A percentile compares a stretch with the other conserved stretches of the same genome.
Evolutionary conservation across 2,888 invertebrate species (phyloP).

Genomic region (Boloria selene): DNA sequence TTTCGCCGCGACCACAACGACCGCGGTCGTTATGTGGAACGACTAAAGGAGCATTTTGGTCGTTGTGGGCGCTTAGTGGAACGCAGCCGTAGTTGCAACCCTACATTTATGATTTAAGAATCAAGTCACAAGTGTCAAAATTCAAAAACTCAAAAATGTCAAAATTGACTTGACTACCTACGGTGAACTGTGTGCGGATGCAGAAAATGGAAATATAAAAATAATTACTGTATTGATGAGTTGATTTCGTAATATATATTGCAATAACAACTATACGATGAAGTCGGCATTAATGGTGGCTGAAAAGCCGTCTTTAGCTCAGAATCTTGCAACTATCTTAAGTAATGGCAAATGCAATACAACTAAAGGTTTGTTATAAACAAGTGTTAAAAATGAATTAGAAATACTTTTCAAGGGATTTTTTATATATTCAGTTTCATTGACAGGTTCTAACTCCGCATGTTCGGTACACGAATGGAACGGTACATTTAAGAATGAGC

Average conservation of each 20-base stretch:
- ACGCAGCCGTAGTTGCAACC: no score
- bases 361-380: conserved; percentile 85
- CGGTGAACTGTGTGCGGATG: background rate
- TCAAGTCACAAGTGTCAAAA: no score
- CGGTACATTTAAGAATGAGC: conserved; percentile 88
- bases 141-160: no score
- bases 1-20: no score
- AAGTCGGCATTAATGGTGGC: conserved; percentile 97
- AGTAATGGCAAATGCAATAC: conserved; percentile 91
- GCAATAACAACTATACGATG: conserved; percentile 76
- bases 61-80: no score
- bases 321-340: conserved; percentile 95
- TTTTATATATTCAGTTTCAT: background rate
- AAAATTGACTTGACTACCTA: background rate
- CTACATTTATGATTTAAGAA: no score
- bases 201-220: conserved; percentile 4
- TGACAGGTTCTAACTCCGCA: conserved; percentile 90
- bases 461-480: conserved; percentile 98
- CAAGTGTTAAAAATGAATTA: background rate
- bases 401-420: background rate
- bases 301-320: conserved; percentile 98
- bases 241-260: background rate
- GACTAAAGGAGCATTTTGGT: no score
- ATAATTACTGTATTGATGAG: background rate
- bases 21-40: no score